Evolutionary conservation across 2,888 invertebrate species (phyloP).

Genomic region (Protodeltote pygarga): DNA sequence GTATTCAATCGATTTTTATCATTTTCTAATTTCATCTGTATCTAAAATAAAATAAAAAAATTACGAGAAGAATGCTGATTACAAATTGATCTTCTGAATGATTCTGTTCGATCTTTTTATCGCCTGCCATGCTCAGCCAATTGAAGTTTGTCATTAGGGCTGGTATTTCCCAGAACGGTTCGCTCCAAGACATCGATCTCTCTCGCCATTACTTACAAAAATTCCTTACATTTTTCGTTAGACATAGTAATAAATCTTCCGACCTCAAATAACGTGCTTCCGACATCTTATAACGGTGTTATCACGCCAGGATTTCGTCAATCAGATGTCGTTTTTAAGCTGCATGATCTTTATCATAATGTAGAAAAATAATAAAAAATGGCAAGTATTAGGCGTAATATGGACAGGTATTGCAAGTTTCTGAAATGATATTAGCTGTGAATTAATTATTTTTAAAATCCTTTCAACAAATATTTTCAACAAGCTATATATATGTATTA

Average conservation of each 20-base stretch:
- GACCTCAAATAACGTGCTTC: conserved; percentile 8
- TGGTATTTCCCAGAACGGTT: conserved; percentile 26
- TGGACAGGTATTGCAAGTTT: no score
- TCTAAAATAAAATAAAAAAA: no score
- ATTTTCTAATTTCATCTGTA: no score
- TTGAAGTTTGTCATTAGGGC: conserved; percentile 20
- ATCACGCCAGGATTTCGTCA: neutral
- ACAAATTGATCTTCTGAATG: conserved; percentile 2
- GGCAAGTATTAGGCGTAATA: no score
- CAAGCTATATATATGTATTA: no score
- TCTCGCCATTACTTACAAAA: conserved; percentile 1
- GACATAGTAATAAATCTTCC: neutral
- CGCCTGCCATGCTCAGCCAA: conserved; percentile 12
- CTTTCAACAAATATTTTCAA: no score
- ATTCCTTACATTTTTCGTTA: conserved; percentile 10
- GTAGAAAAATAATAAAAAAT: no score
- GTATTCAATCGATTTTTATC: no score
- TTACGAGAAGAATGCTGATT: no score
- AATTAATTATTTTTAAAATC: no score
- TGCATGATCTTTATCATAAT: no score
- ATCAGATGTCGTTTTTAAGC: neutral
- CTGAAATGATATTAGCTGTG: no score
- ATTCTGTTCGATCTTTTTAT: neutral
- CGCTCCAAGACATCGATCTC: conserved; percentile 14
- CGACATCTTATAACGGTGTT: neutral